Evolutionary conservation across 2,888 invertebrate species (phyloP).

Genomic region (Hydrotaea cyrtoneurina): DNA sequence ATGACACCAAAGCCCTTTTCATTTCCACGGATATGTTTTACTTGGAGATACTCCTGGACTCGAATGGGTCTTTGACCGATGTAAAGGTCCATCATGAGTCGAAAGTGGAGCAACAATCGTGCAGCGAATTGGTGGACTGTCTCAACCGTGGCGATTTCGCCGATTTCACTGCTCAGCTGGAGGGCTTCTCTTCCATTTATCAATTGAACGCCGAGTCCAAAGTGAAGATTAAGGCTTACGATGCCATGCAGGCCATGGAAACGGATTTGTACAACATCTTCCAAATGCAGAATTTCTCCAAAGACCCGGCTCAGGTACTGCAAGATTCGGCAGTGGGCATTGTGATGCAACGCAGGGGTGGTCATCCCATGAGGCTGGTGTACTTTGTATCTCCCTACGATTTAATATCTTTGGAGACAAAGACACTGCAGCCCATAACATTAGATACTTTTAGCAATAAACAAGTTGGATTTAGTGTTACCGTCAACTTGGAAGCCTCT

Average conservation of each 20-base stretch:
- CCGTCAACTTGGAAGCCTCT: slow-evolving; percentile 94
- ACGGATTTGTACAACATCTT: slow-evolving; percentile 91
- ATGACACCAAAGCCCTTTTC: slow-evolving; percentile 90
- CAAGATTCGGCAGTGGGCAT: slow-evolving; percentile 95
- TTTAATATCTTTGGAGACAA: slow-evolving; percentile 88
- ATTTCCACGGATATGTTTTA: slow-evolving; percentile 98
- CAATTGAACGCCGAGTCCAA: slow-evolving; percentile 97
- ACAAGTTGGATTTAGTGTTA: slow-evolving; percentile 91
- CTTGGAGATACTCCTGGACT: slow-evolving; percentile 93
- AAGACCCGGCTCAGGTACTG: slow-evolving; percentile 85
- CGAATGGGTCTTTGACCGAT: slow-evolving; percentile 91
- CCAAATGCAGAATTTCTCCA: slow-evolving; percentile 88
- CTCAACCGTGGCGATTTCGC: slow-evolving; percentile 92
- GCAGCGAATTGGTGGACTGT: slow-evolving; percentile 92
- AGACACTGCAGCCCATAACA: slow-evolving; percentile 87
- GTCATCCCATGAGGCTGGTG: slow-evolving; percentile 95
- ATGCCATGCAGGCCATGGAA: slow-evolving; percentile 94
- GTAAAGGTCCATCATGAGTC: slow-evolving; percentile 96
- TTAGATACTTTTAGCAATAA: slow-evolving; percentile 87
- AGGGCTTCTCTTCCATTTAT: slow-evolving; percentile 94
- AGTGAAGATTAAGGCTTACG: slow-evolving; percentile 95
- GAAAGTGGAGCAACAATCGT: slow-evolving; percentile 91
- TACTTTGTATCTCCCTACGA: slow-evolving; percentile 97
- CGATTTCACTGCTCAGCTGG: slow-evolving; percentile 95
- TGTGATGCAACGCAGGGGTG: slow-evolving; percentile 90